Evolutionary conservation across 1,140 invertebrate genomes (phyloP).

Genomic region (Sogatella furcifera): DNA sequence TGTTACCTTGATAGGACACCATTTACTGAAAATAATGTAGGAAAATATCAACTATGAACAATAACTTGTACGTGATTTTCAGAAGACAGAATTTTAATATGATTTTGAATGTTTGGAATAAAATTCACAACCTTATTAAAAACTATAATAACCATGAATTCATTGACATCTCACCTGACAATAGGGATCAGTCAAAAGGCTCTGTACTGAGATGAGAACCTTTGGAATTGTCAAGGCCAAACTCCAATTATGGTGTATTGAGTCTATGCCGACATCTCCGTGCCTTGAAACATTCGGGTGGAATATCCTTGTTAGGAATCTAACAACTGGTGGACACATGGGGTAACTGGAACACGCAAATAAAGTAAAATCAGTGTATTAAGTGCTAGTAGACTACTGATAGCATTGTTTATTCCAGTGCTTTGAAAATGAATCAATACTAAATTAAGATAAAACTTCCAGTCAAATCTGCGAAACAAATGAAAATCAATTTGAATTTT

Average conservation of each 20-base stretch:
- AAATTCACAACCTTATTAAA: background rate
- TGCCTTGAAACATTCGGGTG: slow-evolving; percentile 92
- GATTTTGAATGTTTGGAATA: background rate
- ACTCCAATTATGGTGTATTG: slow-evolving; percentile 92
- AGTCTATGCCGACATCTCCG: slow-evolving; percentile 93
- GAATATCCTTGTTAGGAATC: slow-evolving; percentile 82
- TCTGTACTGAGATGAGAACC: slow-evolving; percentile 81
- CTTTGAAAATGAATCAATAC: background rate
- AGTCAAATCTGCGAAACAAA: no score
- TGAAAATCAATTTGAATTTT: no score
- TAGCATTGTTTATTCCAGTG: no score
- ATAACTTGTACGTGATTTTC: no score
- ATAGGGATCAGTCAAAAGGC: slow-evolving; percentile 85
- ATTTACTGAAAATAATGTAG: no score
- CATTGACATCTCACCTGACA: slow-evolving; percentile 43
- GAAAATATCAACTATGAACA: no score
- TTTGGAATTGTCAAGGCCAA: slow-evolving; percentile 85
- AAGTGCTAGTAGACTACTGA: no score
- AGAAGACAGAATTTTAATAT: no score
- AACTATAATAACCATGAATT: background rate
- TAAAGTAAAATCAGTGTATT: no score
- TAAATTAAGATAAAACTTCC: no score
- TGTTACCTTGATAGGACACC: no score
- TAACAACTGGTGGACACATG: slow-evolving; percentile 78
- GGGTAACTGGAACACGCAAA: slow-evolving; percentile 74